Conservation (phyloP, 2,888 invertebrate species). For the Drosophila bunnanda region DNA sequence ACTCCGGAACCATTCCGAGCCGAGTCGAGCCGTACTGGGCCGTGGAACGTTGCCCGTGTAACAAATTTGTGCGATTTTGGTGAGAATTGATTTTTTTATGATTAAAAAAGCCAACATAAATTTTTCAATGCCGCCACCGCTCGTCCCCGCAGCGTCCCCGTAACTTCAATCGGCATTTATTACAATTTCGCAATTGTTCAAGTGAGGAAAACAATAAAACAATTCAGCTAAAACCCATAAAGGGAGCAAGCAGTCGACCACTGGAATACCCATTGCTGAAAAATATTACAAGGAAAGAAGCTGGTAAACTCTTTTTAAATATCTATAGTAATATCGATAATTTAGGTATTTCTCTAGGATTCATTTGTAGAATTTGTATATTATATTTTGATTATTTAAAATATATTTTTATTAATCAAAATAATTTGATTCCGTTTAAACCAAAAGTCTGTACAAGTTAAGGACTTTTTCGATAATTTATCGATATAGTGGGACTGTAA, state of each 20-base stretch:
- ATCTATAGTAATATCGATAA: background rate
- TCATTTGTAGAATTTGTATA: background rate
- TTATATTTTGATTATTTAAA: background rate
- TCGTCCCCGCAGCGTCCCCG: background rate
- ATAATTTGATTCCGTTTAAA: background rate
- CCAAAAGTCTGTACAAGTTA: rapidly evolving
- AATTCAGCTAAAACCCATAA: slow-evolving; percentile 11
- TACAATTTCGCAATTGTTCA: slow-evolving; percentile 47
- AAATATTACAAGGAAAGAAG: background rate
- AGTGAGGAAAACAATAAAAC: slow-evolving; percentile 16
- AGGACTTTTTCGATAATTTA: background rate
- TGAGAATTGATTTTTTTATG: slow-evolving; percentile 65
- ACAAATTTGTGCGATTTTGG: slow-evolving; percentile 70
- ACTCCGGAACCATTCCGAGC: background rate
- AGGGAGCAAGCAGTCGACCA: background rate
- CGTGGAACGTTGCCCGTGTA: slow-evolving; percentile 18
- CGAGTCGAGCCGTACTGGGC: slow-evolving; percentile 1
- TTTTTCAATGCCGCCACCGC: slow-evolving; percentile 23
- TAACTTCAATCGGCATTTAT: slow-evolving; percentile 23
- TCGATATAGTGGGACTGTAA: background rate
- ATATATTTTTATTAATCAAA: background rate
- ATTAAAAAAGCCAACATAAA: slow-evolving; percentile 69
- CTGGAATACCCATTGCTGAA: background rate
- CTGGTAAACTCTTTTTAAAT: background rate
- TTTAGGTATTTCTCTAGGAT: background rate